phyloP scores from a whole-genome alignment of 2,797 vertebrate genomes.

The Trematocara caparti region DNA sequence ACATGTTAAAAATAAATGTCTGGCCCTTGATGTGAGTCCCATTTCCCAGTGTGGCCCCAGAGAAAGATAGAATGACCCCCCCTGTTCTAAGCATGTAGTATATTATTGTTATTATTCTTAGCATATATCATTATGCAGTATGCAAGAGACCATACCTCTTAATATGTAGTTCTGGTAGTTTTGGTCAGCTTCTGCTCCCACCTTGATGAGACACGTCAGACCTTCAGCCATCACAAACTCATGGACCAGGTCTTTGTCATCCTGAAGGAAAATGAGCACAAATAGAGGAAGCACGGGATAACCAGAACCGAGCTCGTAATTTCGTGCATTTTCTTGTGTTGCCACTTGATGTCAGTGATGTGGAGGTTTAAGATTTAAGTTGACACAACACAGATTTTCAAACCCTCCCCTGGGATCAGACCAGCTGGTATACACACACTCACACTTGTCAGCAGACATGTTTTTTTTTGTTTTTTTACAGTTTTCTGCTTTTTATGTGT shows the following conservation, averaged over 20 bases:
- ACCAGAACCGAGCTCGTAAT: not conserved
- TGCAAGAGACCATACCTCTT: constrained; percentile 76
- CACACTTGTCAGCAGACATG: not conserved
- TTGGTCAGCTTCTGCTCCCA: constrained; percentile 93
- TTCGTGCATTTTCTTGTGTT: not conserved
- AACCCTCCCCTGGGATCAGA: not conserved
- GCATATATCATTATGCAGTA: not conserved
- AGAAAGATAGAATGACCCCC: not conserved
- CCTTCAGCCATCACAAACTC: constrained; percentile 95
- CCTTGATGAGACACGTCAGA: constrained; percentile 93
- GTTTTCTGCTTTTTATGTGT: not conserved
- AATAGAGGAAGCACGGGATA: not conserved
- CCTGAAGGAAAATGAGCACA: constrained; percentile 65
- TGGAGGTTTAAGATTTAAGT: not conserved
- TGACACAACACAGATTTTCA: not conserved
- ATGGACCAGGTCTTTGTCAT: constrained; percentile 97
- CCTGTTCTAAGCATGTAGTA: not conserved
- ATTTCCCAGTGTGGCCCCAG: not conserved
- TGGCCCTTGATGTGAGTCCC: not conserved
- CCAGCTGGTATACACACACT: not conserved
- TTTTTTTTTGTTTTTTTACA: not conserved
- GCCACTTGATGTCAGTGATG: constrained; percentile 54
- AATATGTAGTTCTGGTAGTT: constrained; percentile 98
- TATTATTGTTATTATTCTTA: not conserved
- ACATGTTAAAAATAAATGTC: not conserved